A percentile compares a stretch with the other conserved stretches of the same genome.
phyloP scores from a whole-genome alignment of 37 sponge, comb jelly and placozoan genomes.

The Axinella damicornis region DNA sequence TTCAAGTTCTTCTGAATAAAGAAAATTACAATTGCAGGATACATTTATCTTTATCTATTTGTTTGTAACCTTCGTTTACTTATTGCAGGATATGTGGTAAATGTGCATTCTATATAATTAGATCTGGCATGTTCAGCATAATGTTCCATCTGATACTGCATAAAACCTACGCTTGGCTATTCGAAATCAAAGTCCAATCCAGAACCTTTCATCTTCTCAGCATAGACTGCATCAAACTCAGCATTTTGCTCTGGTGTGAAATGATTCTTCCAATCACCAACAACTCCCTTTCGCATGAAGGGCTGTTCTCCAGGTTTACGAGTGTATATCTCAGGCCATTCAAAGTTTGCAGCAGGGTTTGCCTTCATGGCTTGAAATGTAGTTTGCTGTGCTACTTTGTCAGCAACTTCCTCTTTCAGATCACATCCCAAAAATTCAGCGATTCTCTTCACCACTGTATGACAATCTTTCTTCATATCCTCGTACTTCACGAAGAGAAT shows the following conservation, averaged over 20 bases:
- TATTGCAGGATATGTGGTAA: too few species aligned
- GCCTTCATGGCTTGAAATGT: slow-evolving; percentile 56
- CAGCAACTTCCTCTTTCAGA: slow-evolving; percentile 23
- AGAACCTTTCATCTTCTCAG: slow-evolving; percentile 32
- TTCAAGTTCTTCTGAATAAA: too few species aligned
- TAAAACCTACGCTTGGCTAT: too few species aligned
- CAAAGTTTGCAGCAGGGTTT: slow-evolving; percentile 27
- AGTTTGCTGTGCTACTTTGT: slow-evolving; percentile 1
- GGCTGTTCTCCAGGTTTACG: not conserved
- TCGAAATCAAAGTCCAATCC: not conserved
- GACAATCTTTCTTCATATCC: slow-evolving; percentile 47
- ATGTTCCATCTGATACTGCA: too few species aligned
- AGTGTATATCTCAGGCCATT: too few species aligned
- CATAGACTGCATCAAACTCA: slow-evolving; percentile 31
- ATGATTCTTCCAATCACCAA: slow-evolving; percentile 59
- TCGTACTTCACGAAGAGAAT: slow-evolving; percentile 67
- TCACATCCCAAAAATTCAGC: slow-evolving; percentile 32
- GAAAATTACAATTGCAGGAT: too few species aligned
- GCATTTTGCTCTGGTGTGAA: slow-evolving; percentile 25
- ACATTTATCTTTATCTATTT: too few species aligned
- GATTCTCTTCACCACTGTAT: slow-evolving; percentile 3
- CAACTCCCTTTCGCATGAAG: slow-evolving; percentile 44
- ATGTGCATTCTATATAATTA: too few species aligned
- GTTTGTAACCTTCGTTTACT: too few species aligned
- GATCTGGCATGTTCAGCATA: too few species aligned